These are phyloP conservation scores for Pangasius krempfi DNA, from an alignment of 2,797 vertebrate genomes.

Conservation along the genomic window DNA sequence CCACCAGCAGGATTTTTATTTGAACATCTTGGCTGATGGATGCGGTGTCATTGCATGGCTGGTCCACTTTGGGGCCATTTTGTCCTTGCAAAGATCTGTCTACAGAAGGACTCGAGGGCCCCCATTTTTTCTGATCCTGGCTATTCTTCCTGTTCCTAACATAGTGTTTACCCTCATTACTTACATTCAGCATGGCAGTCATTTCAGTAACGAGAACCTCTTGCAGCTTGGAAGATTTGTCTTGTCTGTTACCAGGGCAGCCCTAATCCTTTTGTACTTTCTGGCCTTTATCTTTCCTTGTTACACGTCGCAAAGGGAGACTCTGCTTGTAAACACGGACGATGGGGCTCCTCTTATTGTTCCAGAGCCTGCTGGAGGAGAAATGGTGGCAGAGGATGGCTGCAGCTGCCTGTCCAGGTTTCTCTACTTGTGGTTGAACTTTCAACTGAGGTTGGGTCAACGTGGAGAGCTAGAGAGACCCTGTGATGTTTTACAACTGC, in stretches of 20 bases:
- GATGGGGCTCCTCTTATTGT: slow-evolving; percentile 73
- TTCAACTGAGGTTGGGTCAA: slow-evolving; percentile 82
- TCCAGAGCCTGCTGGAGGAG: slow-evolving; percentile 53
- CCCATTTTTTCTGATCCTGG: slow-evolving; percentile 68
- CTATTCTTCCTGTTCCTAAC: slow-evolving; percentile 79
- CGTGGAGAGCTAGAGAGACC: slow-evolving; percentile 77
- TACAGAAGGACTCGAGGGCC: slow-evolving; percentile 79
- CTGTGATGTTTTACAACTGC: slow-evolving; percentile 82
- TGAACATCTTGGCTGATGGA: slow-evolving; percentile 80
- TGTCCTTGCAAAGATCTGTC: slow-evolving; percentile 72
- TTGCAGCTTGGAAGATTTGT: slow-evolving; percentile 73
- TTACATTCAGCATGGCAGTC: slow-evolving; percentile 67
- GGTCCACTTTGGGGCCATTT: slow-evolving; percentile 78
- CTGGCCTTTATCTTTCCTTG: slow-evolving; percentile 76
- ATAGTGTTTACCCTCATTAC: slow-evolving; percentile 78
- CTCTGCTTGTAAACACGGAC: slow-evolving; percentile 69
- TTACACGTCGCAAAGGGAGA: slow-evolving; percentile 56
- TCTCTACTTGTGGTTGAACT: slow-evolving; percentile 91
- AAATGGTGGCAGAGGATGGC: slow-evolving; percentile 85
- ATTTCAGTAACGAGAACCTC: slow-evolving; percentile 65
- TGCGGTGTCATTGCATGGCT: slow-evolving; percentile 83
- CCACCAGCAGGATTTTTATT: slow-evolving; percentile 72
- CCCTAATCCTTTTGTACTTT: slow-evolving; percentile 78
- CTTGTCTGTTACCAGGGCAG: slow-evolving; percentile 74
- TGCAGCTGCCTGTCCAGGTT: slow-evolving; percentile 86